Evolutionary conservation across 2,797 vertebrate species (phyloP).

Genomic region (Semotilus atromaculatus): DNA sequence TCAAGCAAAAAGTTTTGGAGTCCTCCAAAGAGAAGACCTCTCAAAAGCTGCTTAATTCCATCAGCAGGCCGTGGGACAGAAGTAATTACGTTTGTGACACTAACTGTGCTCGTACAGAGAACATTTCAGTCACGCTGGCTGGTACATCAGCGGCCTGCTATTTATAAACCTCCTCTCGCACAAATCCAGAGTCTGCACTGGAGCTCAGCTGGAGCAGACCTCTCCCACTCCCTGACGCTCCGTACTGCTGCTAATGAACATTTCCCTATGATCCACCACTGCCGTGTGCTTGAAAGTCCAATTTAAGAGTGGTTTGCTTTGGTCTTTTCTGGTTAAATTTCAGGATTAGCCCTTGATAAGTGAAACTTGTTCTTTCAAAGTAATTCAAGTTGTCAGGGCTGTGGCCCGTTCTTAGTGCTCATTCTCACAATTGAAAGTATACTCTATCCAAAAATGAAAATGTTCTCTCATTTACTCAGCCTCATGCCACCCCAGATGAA

Average conservation of each 20-base stretch:
- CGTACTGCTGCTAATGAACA: constrained; percentile 26
- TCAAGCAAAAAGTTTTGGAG: constrained; percentile 1
- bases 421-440: background rate
- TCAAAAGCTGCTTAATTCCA: constrained; percentile 81
- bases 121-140: constrained; percentile 47
- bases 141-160: constrained; percentile 43
- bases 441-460: background rate
- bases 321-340: background rate
- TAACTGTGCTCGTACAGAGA: constrained; percentile 74
- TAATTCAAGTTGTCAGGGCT: background rate
- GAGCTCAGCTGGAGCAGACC: constrained; percentile 9
- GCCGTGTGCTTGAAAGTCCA: constrained; percentile 17
- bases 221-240: background rate
- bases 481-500: background rate
- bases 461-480: background rate
- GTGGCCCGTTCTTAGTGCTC: background rate
- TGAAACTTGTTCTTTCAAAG: background rate
- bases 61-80: constrained; percentile 75
- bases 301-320: constrained; percentile 14
- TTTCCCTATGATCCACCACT: constrained; percentile 20
- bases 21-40: constrained; percentile 37
- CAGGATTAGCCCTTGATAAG: constrained; percentile 14
- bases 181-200: constrained; percentile 31
- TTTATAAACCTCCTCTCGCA: constrained; percentile 56
- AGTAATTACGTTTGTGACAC: constrained; percentile 83